These are phyloP conservation scores for Pipistrellus pipistrellus DNA, from an alignment of 2,797 vertebrate genomes.

Conservation along the genomic window DNA sequence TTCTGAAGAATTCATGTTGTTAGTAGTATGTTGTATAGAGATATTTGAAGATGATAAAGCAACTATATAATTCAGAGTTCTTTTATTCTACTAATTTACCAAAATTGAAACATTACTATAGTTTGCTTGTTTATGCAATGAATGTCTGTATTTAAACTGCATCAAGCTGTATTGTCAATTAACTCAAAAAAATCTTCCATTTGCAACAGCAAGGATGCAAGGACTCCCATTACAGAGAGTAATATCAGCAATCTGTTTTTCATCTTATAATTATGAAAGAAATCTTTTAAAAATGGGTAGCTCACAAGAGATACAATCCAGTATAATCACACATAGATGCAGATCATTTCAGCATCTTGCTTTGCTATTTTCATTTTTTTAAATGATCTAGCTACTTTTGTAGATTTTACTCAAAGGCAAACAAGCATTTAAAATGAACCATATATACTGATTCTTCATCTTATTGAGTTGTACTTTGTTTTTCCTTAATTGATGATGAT, in stretches of 20 bases:
- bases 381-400: slow-evolving; percentile 12
- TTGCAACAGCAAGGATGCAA: slow-evolving; percentile 73
- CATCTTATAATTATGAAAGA: slow-evolving; percentile 70
- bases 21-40: not conserved
- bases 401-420: slow-evolving; percentile 42
- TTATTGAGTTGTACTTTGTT: not conserved
- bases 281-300: slow-evolving; percentile 39
- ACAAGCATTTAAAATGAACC: slow-evolving; percentile 39
- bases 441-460: not conserved
- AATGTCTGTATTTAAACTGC: slow-evolving; percentile 82
- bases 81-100: slow-evolving; percentile 22
- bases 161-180: slow-evolving; percentile 84
- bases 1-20: not conserved
- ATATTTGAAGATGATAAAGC: slow-evolving; percentile 13
- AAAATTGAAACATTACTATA: slow-evolving; percentile 55
- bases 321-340: not conserved
- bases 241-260: slow-evolving; percentile 77
- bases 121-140: slow-evolving; percentile 61
- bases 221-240: slow-evolving; percentile 71
- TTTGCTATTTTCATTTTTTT: slow-evolving; percentile 35
- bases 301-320: slow-evolving; percentile 38
- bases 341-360: slow-evolving; percentile 35
- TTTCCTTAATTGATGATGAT: slow-evolving; percentile 9
- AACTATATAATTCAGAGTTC: not conserved
- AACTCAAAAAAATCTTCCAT: slow-evolving; percentile 77